A percentile compares a stretch with the other conserved stretches of the same genome.
Evolutionary conservation across 1,140 invertebrate genomes (phyloP).

Genomic region (Melipona quadrifasciata): DNA sequence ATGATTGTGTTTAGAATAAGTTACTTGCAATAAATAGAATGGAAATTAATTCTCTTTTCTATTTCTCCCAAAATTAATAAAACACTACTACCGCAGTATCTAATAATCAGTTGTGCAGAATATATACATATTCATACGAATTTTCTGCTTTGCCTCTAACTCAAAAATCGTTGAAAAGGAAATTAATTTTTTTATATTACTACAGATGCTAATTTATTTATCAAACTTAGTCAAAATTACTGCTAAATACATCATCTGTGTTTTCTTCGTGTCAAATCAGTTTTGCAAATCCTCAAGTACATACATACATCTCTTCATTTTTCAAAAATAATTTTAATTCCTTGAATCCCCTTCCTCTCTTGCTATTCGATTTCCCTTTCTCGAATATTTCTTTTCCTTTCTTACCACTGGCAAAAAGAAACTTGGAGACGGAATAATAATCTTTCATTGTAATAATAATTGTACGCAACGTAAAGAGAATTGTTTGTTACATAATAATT

Average conservation of each 20-base stretch:
- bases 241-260: not conserved
- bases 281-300: not conserved
- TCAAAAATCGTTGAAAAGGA: constrained; percentile 5
- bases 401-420: constrained; percentile 31
- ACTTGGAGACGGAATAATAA: constrained; percentile 47
- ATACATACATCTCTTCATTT: not conserved
- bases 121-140: not conserved
- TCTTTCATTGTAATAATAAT: constrained; percentile 60
- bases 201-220: not conserved
- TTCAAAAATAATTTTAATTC: not conserved
- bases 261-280: not conserved
- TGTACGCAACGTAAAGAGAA: constrained; percentile 50
- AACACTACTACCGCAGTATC: constrained; percentile 1
- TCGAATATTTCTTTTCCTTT: not conserved
- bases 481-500: constrained; percentile 68
- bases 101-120: not conserved
- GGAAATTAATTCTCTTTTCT: constrained; percentile 21
- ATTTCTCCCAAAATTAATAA: not conserved
- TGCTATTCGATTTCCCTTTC: not conserved
- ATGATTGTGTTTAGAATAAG: constrained; percentile 39
- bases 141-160: constrained; percentile 28
- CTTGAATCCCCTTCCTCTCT: too few species aligned
- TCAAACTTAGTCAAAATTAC: not conserved
- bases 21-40: constrained; percentile 41
- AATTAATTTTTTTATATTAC: too few species aligned